These are phyloP conservation scores for Ptiloglossa arizonensis DNA, from an alignment of 1,140 invertebrate genomes.

Conservation along the genomic window DNA sequence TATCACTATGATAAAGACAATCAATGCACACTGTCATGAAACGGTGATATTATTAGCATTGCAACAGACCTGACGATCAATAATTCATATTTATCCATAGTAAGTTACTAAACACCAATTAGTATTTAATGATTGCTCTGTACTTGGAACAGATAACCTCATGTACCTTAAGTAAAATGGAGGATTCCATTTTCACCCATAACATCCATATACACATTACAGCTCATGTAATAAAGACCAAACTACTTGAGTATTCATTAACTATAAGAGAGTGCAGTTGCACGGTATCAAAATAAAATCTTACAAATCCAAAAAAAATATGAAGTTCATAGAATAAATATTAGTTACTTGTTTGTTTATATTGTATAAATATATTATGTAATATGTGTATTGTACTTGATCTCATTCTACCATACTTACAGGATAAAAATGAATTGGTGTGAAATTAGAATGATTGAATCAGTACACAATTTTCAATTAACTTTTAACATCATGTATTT, in stretches of 20 bases:
- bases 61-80: background rate
- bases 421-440: background rate
- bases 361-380: background rate
- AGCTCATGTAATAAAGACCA: background rate
- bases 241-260: constrained; percentile 32
- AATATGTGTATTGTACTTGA: background rate
- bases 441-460: background rate
- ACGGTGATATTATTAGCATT: background rate
- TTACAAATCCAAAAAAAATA: background rate
- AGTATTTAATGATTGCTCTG: constrained; percentile 7
- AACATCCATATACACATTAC: background rate
- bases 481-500: constrained; percentile 25
- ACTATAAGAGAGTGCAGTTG: constrained; percentile 9
- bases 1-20: background rate
- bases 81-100: background rate
- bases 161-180: background rate
- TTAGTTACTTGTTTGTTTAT: background rate
- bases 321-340: background rate
- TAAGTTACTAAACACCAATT: background rate
- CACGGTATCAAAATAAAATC: background rate
- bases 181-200: background rate
- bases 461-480: background rate
- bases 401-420: background rate
- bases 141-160: constrained; percentile 34
- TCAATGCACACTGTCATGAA: too few relatives aligned